Evolutionary conservation across 1,140 invertebrate genomes (phyloP), one percentile per base, ranked within the genome.

Genomic region (Bacillus rossius): DNA sequence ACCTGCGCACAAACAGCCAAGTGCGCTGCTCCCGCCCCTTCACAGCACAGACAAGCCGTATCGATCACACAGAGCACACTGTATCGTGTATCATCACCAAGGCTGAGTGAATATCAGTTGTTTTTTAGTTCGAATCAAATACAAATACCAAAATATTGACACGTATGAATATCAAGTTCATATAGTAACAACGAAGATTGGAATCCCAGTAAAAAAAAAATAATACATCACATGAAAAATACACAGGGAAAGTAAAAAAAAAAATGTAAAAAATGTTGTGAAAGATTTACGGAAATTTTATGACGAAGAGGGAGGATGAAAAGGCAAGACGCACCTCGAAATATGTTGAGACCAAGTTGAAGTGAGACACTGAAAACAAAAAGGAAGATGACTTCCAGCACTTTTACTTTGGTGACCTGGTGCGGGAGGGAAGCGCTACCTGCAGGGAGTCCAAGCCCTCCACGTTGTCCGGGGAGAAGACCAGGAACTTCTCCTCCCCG

Each of bases 401-500:
- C n/a, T n/a, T n/a, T 40, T n/a, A 40, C 17, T 13, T 13, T 40
- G 38, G 17, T 40, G 17, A 13, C 17, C 38, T 34, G 29, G 29
- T 34, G 4, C 10, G 4, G 29, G 29, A 34, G 10, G 29, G 5
- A 7, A 34, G 29, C 5, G 64, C 71, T 67, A 83, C 81, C 54
- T 78, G 75, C 47, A 89, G 74, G 60, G 75, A 77, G 54, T 82
- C 77, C 20, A 81, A 59, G 37, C 80, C 74, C 49, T 75, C 73
- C 8, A 80, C 63, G 64, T 79, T 81, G 8, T 79, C 76, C 56
- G 73, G 70, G 65, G 77, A 71, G 71, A 85, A 86, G 3, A 88
- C 80, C 57, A 86, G 75, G 61, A 80, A 87, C 40, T 84, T 75
- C 65, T 87, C 85, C 50, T 80, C 77, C 4, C 69, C 50, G 20